Evolutionary conservation across 2,888 invertebrate species (phyloP), one percentile per base, ranked within the genome.

Genomic region (Salticus scenicus): DNA sequence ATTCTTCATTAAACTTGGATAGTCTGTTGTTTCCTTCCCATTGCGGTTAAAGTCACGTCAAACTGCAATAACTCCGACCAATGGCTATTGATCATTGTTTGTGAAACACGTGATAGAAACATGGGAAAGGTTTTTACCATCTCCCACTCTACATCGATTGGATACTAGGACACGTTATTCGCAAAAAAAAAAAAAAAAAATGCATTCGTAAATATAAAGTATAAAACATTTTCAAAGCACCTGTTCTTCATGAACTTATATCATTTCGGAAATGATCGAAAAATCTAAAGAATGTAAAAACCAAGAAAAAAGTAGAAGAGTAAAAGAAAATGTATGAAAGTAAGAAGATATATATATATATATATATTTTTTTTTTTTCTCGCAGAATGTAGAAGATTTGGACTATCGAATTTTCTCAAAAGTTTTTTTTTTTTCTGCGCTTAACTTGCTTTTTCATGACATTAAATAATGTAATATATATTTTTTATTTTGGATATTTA

Each of bases 21-120:
- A 20, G 75, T 76, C 76, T 75, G 71, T 71, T 82, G 82, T 82
- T 77, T 83, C 51, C 30, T 66, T 83, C 72, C 83, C 83, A 83
- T 83, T 83, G 83, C 72, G 83, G 83, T 83, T 83, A 72, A 83
- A 83, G 83, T 83, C 83, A 83, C 83, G 83, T 83, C 83, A 83
- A 83, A 76, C 71, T 77, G 83, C 83, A 83, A 83, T 83, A 83
- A 83, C 83, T 83, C 83, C 75, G 72, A 77, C 76, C 83, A 77
- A 83, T 66, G 57, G 72, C 83, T 83, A 83, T 83, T 83, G 83
- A 83, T 83, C 83, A 83, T 83, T 76, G 83, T 83, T 83, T 83
- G 77, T 66, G 83, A 77, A 83, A 83, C 83, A 83, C 83, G 83
- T 83, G 83, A 76, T 73, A 67, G 83, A 77, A 72, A 83, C 83